A percentile compares a stretch with the other conserved stretches of the same genome.
These are phyloP conservation scores for Coenonympha glycerion DNA, from an alignment of 2,888 invertebrate genomes.

Conservation along the genomic window DNA sequence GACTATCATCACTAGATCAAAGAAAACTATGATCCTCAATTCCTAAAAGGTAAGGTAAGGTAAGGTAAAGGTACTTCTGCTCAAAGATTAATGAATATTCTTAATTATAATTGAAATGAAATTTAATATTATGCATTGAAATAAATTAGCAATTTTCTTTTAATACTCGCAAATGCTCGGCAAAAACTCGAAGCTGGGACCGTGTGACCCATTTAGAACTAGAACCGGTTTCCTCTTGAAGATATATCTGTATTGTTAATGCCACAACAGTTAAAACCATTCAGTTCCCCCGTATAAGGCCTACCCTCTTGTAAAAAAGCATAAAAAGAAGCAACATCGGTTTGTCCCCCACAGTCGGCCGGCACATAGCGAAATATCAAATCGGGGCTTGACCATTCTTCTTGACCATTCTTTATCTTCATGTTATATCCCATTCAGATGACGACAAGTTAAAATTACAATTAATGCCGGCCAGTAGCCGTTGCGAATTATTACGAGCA, in stretches of 20 bases:
- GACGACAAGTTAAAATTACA: slow-evolving; percentile 44
- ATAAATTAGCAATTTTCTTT: slow-evolving; percentile 2
- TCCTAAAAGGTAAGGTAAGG: too few relatives aligned
- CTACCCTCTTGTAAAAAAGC: slow-evolving; percentile 66
- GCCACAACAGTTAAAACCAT: slow-evolving; percentile 68
- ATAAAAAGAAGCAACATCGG: slow-evolving; percentile 67
- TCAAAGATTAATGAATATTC: too few relatives aligned
- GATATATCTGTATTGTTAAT: slow-evolving; percentile 66
- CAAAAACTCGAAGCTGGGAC: slow-evolving; percentile 67
- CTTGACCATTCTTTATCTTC: slow-evolving; percentile 44
- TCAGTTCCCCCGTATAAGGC: slow-evolving; percentile 63
- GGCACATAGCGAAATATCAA: slow-evolving; percentile 58
- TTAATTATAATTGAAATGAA: background rate
- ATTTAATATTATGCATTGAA: background rate
- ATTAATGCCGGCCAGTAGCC: slow-evolving; percentile 39
- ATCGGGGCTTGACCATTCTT: slow-evolving; percentile 62
- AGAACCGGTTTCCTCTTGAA: slow-evolving; percentile 73
- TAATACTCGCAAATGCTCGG: slow-evolving; percentile 41
- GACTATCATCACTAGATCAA: too few relatives aligned
- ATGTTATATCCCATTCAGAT: slow-evolving; percentile 38
- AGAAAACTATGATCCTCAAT: too few relatives aligned
- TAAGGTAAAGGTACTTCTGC: too few relatives aligned
- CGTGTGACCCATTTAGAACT: slow-evolving; percentile 74
- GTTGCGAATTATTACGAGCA: slow-evolving; percentile 48
- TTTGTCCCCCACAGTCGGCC: slow-evolving; percentile 56